Evolutionary conservation across 2,797 vertebrate species (phyloP).

Genomic region (Linurgus olivaceus): DNA sequence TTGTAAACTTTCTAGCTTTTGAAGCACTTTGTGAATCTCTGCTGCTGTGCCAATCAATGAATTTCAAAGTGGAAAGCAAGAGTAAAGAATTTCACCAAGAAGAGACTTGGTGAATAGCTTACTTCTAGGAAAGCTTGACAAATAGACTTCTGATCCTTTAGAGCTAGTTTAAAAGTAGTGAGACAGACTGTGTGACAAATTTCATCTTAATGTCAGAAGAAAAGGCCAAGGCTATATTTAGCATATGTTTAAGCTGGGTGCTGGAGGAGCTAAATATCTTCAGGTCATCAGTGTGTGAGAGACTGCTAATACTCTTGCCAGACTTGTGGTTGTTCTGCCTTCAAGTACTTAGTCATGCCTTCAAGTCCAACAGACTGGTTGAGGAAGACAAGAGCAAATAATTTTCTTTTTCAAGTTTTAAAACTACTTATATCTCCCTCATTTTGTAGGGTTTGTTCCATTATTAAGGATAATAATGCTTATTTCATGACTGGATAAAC

Average conservation of each 20-base stretch:
- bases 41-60: not conserved
- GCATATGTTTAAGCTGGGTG: slow-evolving; percentile 27
- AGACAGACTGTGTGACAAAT: slow-evolving; percentile 15
- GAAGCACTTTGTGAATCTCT: not conserved
- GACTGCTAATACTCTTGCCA: not conserved
- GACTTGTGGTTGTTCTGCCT: not conserved
- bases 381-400: not conserved
- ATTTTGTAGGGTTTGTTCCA: not conserved
- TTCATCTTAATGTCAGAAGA: slow-evolving; percentile 61
- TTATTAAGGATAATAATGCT: not conserved
- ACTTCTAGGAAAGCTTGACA: not conserved
- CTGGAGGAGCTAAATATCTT: slow-evolving; percentile 45
- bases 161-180: not conserved
- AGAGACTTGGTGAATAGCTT: not conserved
- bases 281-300: slow-evolving; percentile 6
- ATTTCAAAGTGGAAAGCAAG: not conserved
- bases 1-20: not conserved
- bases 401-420: not conserved
- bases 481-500: not conserved
- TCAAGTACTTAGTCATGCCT: not conserved
- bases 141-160: not conserved
- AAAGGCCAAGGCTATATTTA: slow-evolving; percentile 71
- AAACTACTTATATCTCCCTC: not conserved
- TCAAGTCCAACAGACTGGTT: not conserved
- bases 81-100: not conserved